Evolutionary conservation across 1,140 invertebrate species (phyloP).

Genomic region (Drosophila mojavensis): DNA sequence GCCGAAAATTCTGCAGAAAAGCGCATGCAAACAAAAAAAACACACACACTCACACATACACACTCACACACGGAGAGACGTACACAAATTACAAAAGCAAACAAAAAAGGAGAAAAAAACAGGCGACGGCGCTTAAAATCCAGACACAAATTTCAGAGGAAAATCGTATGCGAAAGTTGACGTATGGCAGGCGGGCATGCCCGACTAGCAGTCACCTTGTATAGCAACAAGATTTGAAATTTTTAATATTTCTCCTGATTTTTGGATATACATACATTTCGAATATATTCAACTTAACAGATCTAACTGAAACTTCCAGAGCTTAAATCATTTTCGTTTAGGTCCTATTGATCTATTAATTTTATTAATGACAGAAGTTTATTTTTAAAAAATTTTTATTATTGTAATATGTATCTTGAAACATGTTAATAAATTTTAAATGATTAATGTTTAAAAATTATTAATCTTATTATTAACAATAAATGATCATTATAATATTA

Average conservation of each 20-base stretch:
- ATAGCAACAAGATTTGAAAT: not conserved
- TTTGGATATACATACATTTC: too few relatives aligned
- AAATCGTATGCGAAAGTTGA: constrained; percentile 17
- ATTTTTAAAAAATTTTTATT: too few relatives aligned
- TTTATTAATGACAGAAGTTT: too few relatives aligned
- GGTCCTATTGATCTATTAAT: too few relatives aligned
- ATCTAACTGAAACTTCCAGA: too few relatives aligned
- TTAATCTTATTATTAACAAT: too few relatives aligned
- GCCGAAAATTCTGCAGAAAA: constrained; percentile 79
- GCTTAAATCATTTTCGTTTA: too few relatives aligned
- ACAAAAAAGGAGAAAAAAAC: constrained; percentile 35
- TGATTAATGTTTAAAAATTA: too few relatives aligned
- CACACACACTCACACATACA: constrained; percentile 29
- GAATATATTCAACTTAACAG: too few relatives aligned
- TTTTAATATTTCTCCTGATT: not conserved
- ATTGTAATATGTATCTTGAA: too few relatives aligned
- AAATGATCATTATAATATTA: too few relatives aligned
- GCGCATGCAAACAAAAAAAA: constrained; percentile 66
- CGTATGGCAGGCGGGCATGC: not conserved
- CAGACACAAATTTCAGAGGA: constrained; percentile 66
- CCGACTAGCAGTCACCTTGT: not conserved
- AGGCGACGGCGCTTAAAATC: constrained; percentile 44
- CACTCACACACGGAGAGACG: constrained; percentile 14
- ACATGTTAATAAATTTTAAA: too few relatives aligned
- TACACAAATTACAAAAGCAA: constrained; percentile 58